phyloP scores from a whole-genome alignment of 2,888 invertebrate species.

The Neria commutata region DNA sequence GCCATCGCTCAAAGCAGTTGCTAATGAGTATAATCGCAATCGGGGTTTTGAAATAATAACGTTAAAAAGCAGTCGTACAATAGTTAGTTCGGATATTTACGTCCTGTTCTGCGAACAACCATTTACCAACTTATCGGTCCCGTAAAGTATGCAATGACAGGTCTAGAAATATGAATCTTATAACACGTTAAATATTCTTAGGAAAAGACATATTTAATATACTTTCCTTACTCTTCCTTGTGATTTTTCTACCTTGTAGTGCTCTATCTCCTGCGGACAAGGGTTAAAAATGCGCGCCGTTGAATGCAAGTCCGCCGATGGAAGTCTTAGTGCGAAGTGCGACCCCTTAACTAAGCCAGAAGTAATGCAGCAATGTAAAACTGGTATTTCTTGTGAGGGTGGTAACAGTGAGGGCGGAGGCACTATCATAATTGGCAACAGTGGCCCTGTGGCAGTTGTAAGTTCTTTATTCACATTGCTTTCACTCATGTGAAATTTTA shows the following conservation, averaged over 20 bases:
- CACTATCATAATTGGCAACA: slow-evolving; percentile 54
- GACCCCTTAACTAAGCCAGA: slow-evolving; percentile 72
- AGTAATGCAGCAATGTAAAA: slow-evolving; percentile 74
- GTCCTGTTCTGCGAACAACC: too few species aligned
- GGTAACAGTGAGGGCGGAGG: slow-evolving; percentile 47
- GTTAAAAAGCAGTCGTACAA: too few species aligned
- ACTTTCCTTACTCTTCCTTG: too few species aligned
- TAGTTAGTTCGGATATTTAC: too few species aligned
- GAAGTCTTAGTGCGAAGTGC: slow-evolving; percentile 68
- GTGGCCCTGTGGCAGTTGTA: slow-evolving; percentile 39
- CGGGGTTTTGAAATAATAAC: too few species aligned
- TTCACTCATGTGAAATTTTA: background rate
- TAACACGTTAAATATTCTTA: too few species aligned
- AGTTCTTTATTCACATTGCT: slow-evolving; percentile 8
- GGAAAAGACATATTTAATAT: too few species aligned
- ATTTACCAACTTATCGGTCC: too few species aligned
- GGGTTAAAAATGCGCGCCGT: slow-evolving; percentile 83
- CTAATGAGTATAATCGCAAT: too few species aligned
- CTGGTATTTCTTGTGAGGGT: slow-evolving; percentile 73
- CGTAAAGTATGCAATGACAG: too few species aligned
- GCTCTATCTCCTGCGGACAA: slow-evolving; percentile 91
- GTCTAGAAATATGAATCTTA: too few species aligned
- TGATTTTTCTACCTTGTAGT: too few species aligned
- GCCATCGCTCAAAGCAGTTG: background rate
- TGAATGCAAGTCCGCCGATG: slow-evolving; percentile 73